Evolutionary conservation across 2,888 invertebrate species (phyloP).

Genomic region (Glyphotaelius pellucidus): DNA sequence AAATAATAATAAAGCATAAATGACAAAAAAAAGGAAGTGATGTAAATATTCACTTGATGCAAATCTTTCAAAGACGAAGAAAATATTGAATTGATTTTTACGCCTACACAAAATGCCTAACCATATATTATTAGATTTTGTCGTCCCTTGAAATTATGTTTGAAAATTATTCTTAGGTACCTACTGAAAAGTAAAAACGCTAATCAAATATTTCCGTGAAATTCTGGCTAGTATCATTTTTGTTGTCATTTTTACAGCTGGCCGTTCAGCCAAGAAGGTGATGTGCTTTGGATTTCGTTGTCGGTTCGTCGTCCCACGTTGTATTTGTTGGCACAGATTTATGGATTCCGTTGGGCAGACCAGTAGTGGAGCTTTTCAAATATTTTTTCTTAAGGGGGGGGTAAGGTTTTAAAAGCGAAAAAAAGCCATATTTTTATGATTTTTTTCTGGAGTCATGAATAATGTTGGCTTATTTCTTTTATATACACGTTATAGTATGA

Average conservation of each 20-base stretch:
- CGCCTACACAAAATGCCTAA: not conserved
- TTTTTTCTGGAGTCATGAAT: too few relatives aligned
- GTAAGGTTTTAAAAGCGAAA: too few relatives aligned
- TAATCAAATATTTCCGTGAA: not conserved
- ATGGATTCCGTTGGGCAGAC: not conserved
- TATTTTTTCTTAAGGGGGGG: too few relatives aligned
- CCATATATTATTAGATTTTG: not conserved
- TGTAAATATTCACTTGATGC: not conserved
- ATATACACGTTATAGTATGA: too few relatives aligned
- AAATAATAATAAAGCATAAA: too few relatives aligned
- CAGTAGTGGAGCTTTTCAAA: not conserved
- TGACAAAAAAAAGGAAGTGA: not conserved
- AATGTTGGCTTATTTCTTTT: too few relatives aligned
- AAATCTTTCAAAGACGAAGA: not conserved
- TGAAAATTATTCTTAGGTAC: not conserved
- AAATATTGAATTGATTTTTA: not conserved
- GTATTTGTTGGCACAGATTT: not conserved
- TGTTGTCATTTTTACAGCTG: not conserved
- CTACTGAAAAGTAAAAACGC: not conserved
- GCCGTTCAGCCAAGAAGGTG: not conserved
- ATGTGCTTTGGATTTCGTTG: not conserved
- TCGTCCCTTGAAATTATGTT: not conserved
- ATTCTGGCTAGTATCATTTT: not conserved
- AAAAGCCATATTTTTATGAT: too few relatives aligned
- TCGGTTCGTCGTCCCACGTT: not conserved